Percentiles rank a stretch among this genome's conserved stretches.
Conservation (phyloP, 2,113 vertebrate species). For the Mugil cephalus region DNA sequence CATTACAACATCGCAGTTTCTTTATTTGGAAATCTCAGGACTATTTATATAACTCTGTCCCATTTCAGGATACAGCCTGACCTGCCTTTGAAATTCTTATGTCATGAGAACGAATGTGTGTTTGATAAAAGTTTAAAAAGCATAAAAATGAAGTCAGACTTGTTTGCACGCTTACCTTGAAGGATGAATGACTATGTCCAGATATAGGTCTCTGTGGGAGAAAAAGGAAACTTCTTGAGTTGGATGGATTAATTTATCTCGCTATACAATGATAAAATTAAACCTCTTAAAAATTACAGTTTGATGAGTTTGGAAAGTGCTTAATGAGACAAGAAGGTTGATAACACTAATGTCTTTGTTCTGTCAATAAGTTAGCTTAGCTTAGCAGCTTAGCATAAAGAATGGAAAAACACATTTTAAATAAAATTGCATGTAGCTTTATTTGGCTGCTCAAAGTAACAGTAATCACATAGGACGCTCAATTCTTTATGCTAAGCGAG, state of each 20-base stretch:
- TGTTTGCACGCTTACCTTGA: constrained; percentile 78
- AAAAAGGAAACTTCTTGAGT: constrained; percentile 52
- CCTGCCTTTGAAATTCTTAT: constrained; percentile 5
- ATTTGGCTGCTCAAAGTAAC: no score
- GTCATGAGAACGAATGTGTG: neutral
- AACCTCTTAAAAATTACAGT: neutral
- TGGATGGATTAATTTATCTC: neutral
- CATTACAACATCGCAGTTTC: constrained; percentile 46
- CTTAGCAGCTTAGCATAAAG: constrained; percentile 8
- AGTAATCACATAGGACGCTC: no score
- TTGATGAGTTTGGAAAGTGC: neutral
- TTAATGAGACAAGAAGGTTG: neutral
- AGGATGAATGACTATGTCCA: constrained; percentile 85
- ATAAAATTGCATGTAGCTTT: no score
- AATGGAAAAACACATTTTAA: neutral
- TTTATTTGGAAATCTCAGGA: constrained; percentile 23
- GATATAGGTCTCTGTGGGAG: constrained; percentile 81
- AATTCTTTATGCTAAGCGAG: constrained; percentile 6
- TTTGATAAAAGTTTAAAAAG: neutral
- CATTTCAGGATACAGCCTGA: constrained; percentile 7
- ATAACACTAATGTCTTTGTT: neutral
- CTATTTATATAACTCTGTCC: neutral
- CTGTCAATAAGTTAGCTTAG: neutral
- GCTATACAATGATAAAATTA: neutral
- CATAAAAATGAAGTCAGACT: neutral